Base-by-base conservation (phyloP, 2,888 invertebrate genomes). In the Thera obeliscata region DNA sequence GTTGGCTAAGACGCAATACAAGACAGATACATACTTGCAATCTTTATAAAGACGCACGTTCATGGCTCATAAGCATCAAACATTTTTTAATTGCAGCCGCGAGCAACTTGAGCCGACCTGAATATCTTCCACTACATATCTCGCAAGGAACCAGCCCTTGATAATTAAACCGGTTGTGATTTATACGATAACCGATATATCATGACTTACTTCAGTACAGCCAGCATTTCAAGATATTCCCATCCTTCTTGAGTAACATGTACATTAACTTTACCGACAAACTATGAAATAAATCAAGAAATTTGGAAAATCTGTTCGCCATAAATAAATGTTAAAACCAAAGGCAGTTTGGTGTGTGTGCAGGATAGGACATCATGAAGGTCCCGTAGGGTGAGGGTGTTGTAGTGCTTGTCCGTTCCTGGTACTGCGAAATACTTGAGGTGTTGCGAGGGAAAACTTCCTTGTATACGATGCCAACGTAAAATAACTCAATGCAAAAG, bases 351-450 rank as follows among this genome's bases (percentile, higher is more conserved):
- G 73, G 75, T 80, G 82, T 84, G 83, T 75, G 79, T 75, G 78
- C 77, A 78, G 22, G 54, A 54, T 46, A 61, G 61, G 54, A 11
- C 52, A 76, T 73, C 72, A 70, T 71, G 67, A 78, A 80, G 75
- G 73, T 80, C 78, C 74, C 69, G 76, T 82, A 81, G 89, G 89
- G 87, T 79, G 82, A 82, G 90, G 89, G 87, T 78, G 84, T 79
- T n/a, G n/a, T 77, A 72, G 91, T 88, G 78, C 86, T 72, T 68
- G 79, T 79, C 75, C 71, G 86, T 82, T 80, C 86, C 88, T 81
- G 92, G 89, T 74, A 91, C 90, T 75, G 64, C 71, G 76, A 76
- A 79, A 76, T 71, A 76, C 77, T 73, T 74, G 74, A 81, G 79
- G 81, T 80, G 79, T 80, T 75, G 65, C 73, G 64, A 71, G 67